phyloP scores from a whole-genome alignment of 2,113 vertebrate species.

The Fukomys damarensis region DNA sequence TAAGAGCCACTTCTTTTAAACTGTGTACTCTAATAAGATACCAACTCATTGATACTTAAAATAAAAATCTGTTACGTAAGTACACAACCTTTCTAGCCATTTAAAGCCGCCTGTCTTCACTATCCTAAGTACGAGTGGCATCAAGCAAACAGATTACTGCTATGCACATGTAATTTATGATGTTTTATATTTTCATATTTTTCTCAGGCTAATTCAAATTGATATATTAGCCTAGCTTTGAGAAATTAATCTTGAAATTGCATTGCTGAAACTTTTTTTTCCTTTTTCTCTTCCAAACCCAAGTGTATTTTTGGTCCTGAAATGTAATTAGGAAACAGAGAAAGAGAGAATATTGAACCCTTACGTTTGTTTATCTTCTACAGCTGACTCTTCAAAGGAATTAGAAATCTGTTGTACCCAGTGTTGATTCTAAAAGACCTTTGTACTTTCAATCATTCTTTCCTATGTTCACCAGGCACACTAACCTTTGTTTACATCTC shows the following conservation, averaged over 20 bases:
- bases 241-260: conserved; percentile 84
- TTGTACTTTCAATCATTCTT: background rate
- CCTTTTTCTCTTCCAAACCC: conserved; percentile 78
- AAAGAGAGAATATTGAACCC: conserved; percentile 82
- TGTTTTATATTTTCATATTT: conserved; percentile 86
- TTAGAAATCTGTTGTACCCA: conserved; percentile 58
- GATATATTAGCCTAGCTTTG: conserved; percentile 84
- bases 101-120: conserved; percentile 83
- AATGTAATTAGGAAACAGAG: conserved; percentile 85
- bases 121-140: conserved; percentile 82
- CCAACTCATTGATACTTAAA: conserved; percentile 57
- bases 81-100: conserved; percentile 76
- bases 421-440: conserved; percentile 41
- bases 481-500: background rate
- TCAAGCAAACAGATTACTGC: conserved; percentile 81
- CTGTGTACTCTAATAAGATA: conserved; percentile 76
- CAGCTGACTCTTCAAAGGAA: conserved; percentile 72
- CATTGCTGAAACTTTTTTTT: conserved; percentile 72
- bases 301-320: conserved; percentile 83
- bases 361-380: conserved; percentile 75
- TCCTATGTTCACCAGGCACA: background rate
- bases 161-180: conserved; percentile 86
- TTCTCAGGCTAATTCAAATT: conserved; percentile 84
- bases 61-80: conserved; percentile 61
- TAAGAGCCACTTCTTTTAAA: conserved; percentile 71